Base-by-base conservation (phyloP, 2,113 vertebrate genomes). In the Nestor notabilis region DNA sequence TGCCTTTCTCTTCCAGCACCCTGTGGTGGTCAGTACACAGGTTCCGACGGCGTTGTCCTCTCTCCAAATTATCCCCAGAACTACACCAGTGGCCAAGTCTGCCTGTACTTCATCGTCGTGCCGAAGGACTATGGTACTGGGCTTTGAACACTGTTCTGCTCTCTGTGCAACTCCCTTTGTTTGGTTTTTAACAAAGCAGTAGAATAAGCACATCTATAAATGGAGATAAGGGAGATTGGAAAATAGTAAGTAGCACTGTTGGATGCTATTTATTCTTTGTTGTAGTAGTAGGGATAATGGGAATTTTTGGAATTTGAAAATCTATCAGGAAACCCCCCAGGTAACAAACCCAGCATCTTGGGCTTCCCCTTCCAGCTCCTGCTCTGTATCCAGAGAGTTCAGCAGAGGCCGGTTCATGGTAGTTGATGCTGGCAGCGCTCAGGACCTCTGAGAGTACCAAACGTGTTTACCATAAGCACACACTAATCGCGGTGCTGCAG, bases 1-100 rank as follows among this genome's bases (percentile, higher is more conserved):
- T 28, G 19, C 0, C 66, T 93, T 89, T 96, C 29, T 95, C 75
- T 93, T 96, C 41, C 97, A 99, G 99, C 99, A 31, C 99, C 98
- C 18, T 99, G 99, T 55, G 99, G 99, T 18, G 99, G 99, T 78
- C 99, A 99, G 97, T 99, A 99, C 95, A 98, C 98, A 0, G 99
- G 99, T 60, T 98, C 99, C 1, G 99, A 99, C 3, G 99, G 99
- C 31, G 99, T 99, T 2, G 99, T 99, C 71, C 97, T 99, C 78
- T 99, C 99, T 46, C 99, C 99, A 8, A 99, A 98, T 96, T 99
- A 99, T 61, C 99, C 99, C 61, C 99, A 98, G 89, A 99, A 99
- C 98, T 99, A 99, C 97, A 99, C 98, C 97, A 98, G 97, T 10
- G 98, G 99, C 78, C 98, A 99, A 83, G 98, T 97, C 78, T 99